Conservation (phyloP, 2,888 invertebrate genomes). For the Parnassius apollo region DNA sequence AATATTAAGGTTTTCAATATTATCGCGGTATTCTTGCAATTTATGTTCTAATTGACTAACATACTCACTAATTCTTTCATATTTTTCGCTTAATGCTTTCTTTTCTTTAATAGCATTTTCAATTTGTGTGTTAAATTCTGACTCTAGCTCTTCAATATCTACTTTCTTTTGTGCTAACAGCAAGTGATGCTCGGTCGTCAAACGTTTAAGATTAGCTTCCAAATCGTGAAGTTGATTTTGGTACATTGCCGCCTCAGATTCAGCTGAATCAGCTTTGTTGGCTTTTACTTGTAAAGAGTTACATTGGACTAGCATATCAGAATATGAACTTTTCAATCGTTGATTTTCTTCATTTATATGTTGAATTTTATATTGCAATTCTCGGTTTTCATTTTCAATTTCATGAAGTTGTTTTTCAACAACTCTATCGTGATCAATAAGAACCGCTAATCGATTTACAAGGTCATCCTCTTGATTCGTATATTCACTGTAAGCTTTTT, state of each 20-base stretch:
- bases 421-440: constrained; percentile 83
- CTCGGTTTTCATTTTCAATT: constrained; percentile 78
- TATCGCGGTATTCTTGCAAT: constrained; percentile 58
- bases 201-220: constrained; percentile 64
- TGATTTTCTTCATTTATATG: constrained; percentile 76
- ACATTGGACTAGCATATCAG: constrained; percentile 66
- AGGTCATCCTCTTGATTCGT: constrained; percentile 83
- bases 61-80: constrained; percentile 74
- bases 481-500: constrained; percentile 81
- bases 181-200: constrained; percentile 58
- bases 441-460: constrained; percentile 81
- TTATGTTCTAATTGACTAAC: constrained; percentile 58
- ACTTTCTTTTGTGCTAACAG: constrained; percentile 66
- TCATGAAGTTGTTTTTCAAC: constrained; percentile 83
- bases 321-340: constrained; percentile 65
- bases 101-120: constrained; percentile 73
- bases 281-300: constrained; percentile 58
- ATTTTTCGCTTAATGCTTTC: constrained; percentile 69
- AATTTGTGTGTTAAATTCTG: constrained; percentile 69
- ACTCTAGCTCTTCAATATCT: constrained; percentile 70
- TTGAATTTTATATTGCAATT: constrained; percentile 77
- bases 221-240: constrained; percentile 64
- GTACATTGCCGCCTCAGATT: constrained; percentile 53
- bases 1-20: constrained; percentile 53
- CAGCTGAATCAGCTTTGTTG: constrained; percentile 51